These are phyloP conservation scores for Propsilocerus akamusi DNA, from an alignment of 1,140 invertebrate species.

Conservation along the genomic window DNA sequence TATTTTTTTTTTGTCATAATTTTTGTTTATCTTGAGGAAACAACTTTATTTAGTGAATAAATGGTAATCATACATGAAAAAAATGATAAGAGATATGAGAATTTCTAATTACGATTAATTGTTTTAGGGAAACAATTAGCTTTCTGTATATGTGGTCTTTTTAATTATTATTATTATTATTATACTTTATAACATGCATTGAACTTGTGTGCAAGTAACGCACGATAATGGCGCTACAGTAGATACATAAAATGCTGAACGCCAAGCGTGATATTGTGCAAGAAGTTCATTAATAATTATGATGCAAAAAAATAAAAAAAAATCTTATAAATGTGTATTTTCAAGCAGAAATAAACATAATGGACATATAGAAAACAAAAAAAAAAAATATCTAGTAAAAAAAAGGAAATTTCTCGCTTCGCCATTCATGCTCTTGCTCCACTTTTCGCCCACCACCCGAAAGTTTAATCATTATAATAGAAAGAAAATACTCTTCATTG, in stretches of 20 bases:
- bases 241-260: neutral
- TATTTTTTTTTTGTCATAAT: neutral
- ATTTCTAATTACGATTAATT: neutral
- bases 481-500: too few relatives aligned
- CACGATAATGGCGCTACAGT: neutral
- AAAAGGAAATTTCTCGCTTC: too few relatives aligned
- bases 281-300: too few relatives aligned
- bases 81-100: neutral
- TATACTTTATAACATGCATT: neutral
- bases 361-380: too few relatives aligned
- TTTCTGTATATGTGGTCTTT: neutral
- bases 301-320: neutral
- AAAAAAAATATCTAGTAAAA: too few relatives aligned
- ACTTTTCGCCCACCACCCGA: too few relatives aligned
- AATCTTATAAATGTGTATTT: neutral
- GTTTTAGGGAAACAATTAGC: neutral
- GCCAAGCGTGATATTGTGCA: neutral
- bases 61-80: neutral
- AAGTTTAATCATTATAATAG: too few relatives aligned
- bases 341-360: too few relatives aligned
- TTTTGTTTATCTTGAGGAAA: neutral
- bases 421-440: too few relatives aligned
- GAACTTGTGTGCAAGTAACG: too few relatives aligned
- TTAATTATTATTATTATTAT: neutral
- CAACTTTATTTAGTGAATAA: neutral